phyloP scores from a whole-genome alignment of 23 tunicate genomes.

The Ciona savignyi region DNA sequence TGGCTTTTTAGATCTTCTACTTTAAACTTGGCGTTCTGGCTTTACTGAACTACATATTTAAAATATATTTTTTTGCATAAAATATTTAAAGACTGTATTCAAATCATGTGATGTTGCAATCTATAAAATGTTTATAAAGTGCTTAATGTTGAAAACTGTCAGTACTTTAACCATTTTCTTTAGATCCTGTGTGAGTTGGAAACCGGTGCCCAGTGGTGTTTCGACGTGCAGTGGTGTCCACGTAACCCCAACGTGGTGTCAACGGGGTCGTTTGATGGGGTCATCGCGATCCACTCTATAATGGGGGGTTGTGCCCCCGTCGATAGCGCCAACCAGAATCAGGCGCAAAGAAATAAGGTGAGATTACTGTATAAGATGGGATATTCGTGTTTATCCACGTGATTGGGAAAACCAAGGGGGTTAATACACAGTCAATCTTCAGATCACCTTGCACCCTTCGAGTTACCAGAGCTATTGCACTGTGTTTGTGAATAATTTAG shows the following conservation, averaged over 20 bases:
- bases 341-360: slow-evolving; percentile 71
- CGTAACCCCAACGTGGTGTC: slow-evolving; percentile 82
- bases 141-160: too few relatives aligned
- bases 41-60: neutral
- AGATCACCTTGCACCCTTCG: too few relatives aligned
- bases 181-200: slow-evolving; percentile 68
- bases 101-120: too few relatives aligned
- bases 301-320: slow-evolving; percentile 58
- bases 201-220: slow-evolving; percentile 80
- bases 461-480: too few relatives aligned
- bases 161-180: neutral
- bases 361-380: slow-evolving; percentile 75
- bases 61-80: too few relatives aligned
- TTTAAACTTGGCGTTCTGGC: too few relatives aligned
- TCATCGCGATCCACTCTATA: slow-evolving; percentile 61
- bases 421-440: slow-evolving; percentile 65
- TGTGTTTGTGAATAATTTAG: neutral
- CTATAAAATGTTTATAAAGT: too few relatives aligned
- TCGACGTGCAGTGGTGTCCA: slow-evolving; percentile 96
- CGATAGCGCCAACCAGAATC: slow-evolving; percentile 7
- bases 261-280: slow-evolving; percentile 80
- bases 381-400: slow-evolving; percentile 17
- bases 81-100: too few relatives aligned
- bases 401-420: slow-evolving; percentile 20
- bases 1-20: too few relatives aligned